A percentile compares a stretch with the other conserved stretches of the same genome.
Evolutionary conservation across 1,140 invertebrate genomes (phyloP).

Genomic region (Aethina tumida): DNA sequence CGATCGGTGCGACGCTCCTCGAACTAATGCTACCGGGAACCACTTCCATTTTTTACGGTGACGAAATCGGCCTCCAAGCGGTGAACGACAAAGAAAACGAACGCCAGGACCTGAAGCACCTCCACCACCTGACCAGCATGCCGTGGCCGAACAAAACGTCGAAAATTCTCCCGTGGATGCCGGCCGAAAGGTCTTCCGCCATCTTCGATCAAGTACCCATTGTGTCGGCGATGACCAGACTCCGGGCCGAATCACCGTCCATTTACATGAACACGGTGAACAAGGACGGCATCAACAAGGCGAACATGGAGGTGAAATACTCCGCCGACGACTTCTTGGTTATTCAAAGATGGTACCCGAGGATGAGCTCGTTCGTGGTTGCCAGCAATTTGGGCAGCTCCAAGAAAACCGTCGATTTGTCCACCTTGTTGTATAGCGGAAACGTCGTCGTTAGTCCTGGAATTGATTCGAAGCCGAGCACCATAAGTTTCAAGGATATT

Average conservation of each 20-base stretch:
- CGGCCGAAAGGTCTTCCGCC: constrained; percentile 34
- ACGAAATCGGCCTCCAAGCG: constrained; percentile 56
- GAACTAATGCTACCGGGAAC: constrained; percentile 69
- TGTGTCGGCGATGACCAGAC: constrained; percentile 43
- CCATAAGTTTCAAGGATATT: constrained; percentile 57
- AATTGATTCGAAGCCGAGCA: constrained; percentile 43
- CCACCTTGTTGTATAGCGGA: constrained; percentile 64
- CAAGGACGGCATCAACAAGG: constrained; percentile 47
- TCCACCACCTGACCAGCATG: constrained; percentile 59
- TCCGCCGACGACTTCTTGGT: constrained; percentile 53
- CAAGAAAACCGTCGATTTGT: constrained; percentile 54
- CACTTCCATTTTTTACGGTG: constrained; percentile 70
- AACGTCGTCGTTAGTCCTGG: constrained; percentile 53
- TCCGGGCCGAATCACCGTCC: constrained; percentile 50
- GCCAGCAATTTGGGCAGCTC: constrained; percentile 55
- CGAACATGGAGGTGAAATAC: constrained; percentile 55
- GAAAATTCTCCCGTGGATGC: constrained; percentile 48
- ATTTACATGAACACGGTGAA: constrained; percentile 58
- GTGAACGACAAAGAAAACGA: constrained; percentile 42
- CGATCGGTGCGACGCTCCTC: constrained; percentile 52
- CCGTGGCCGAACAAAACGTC: constrained; percentile 37
- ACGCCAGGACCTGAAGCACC: constrained; percentile 48
- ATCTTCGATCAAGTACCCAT: constrained; percentile 40
- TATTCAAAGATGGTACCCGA: constrained; percentile 64
- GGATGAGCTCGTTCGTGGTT: constrained; percentile 61